Evolutionary conservation across 2,888 invertebrate genomes (phyloP).

Genomic region (Archips xylosteana): DNA sequence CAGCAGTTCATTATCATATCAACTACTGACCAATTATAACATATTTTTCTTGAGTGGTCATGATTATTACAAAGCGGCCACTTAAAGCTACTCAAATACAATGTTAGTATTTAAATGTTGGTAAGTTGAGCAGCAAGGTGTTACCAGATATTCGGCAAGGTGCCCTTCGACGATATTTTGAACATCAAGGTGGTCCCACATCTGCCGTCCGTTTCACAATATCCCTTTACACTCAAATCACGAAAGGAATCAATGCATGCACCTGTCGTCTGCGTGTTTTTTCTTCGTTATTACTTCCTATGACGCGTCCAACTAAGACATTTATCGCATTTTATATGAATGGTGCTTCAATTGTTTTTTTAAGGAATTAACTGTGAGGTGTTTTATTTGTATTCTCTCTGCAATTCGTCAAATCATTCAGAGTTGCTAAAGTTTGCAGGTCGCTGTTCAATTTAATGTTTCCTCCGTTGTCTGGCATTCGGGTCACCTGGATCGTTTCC

Average conservation of each 20-base stretch:
- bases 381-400: neutral
- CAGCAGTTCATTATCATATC: slow-evolving; percentile 43
- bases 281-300: slow-evolving; percentile 4
- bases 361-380: neutral
- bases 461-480: slow-evolving; percentile 65
- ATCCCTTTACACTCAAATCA: slow-evolving; percentile 62
- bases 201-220: slow-evolving; percentile 58
- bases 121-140: neutral
- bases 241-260: slow-evolving; percentile 69
- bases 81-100: slow-evolving; percentile 7
- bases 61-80: slow-evolving; percentile 14
- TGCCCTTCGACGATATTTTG: slow-evolving; percentile 44
- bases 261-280: slow-evolving; percentile 62
- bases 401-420: neutral
- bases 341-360: neutral
- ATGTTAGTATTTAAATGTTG: neutral
- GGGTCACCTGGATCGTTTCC: slow-evolving; percentile 80
- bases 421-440: slow-evolving; percentile 54
- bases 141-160: slow-evolving; percentile 56
- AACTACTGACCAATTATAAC: slow-evolving; percentile 35
- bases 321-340: neutral
- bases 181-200: slow-evolving; percentile 71
- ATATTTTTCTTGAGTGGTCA: slow-evolving; percentile 19
- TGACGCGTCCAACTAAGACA: neutral
- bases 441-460: slow-evolving; percentile 62